Evolutionary conservation across 2,113 vertebrate genomes (phyloP).

Genomic region (Strix aluco): DNA sequence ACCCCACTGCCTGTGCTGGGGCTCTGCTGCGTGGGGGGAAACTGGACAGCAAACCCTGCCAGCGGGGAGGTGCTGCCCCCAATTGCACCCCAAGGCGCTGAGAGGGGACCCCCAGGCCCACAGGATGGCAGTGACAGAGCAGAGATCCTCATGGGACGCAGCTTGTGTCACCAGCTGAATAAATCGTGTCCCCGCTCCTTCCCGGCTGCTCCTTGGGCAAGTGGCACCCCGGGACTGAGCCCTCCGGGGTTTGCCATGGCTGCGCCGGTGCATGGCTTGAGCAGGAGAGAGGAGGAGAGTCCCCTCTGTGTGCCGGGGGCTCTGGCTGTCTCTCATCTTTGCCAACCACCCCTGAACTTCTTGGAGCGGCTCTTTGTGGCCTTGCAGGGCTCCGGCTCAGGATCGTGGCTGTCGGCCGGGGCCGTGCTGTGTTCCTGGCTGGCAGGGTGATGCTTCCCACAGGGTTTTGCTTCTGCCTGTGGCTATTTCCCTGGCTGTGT

Average conservation of each 20-base stretch:
- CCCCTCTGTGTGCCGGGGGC: neutral
- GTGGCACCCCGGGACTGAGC: fast-evolving
- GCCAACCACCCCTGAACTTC: neutral
- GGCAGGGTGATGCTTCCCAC: neutral
- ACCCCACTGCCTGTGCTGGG: no score
- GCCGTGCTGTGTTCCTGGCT: neutral
- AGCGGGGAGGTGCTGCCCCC: neutral
- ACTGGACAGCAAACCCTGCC: neutral
- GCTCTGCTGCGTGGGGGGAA: no score
- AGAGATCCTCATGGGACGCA: fast-evolving
- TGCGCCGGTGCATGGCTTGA: fast-evolving
- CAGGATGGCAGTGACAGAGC: neutral
- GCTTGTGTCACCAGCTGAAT: neutral
- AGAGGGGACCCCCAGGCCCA: neutral
- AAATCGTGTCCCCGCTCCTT: neutral
- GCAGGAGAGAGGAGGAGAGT: neutral
- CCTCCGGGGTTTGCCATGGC: fast-evolving
- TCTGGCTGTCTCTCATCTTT: neutral
- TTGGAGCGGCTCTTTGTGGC: neutral
- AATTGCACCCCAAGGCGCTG: fast-evolving
- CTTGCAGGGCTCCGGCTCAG: fast-evolving
- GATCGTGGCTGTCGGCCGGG: neutral
- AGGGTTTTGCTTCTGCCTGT: neutral
- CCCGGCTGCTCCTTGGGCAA: neutral
- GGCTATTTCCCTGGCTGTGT: neutral